Evolutionary conservation across 1,140 invertebrate species (phyloP), one percentile per base, ranked within the genome.

Genomic region (Probaryconus sp.): DNA sequence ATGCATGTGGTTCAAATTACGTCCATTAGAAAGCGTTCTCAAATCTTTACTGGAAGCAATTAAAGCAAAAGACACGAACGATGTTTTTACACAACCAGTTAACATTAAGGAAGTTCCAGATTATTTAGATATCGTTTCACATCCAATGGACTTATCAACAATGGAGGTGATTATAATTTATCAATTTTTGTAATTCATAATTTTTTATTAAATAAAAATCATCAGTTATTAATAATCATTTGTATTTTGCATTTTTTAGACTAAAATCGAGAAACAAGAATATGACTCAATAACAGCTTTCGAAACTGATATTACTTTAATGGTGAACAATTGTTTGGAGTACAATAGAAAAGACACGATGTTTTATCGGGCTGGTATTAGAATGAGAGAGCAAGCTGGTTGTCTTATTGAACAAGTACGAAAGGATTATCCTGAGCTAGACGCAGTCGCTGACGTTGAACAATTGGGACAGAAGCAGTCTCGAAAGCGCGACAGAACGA

Each of bases 61-160:
- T 10, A 91, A 93, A 38, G 89, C 92, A 24, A 92, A 92, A 69
- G 97, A 99, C 85, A 91, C 91, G 13, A 92, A 93, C 51, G 93
- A 96, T 75, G 95, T 98, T 24, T 99, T 99, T 88, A 92, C 92
- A 0, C 94, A 98, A 83, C 97, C 97, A 1, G 97, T 99, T 0
- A 95, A 98, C 81, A 89, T 92, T 5, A 91, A 92, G 45, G 96
- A 98, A 90, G 95, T 98, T 28, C 95, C 95, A 35, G 97, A 98
- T 87, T 99, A 98, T 87, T 91, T 93, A 38, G 93, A 95, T 9
- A 94, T 98, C 48, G 96, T 99, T 0, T 93, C 95, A 53, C 89
- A 95, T 71, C 97, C 98, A 0, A 99, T 99, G 97, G 97, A 99
- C 86, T 90, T 99, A 28, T 94, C 94, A 35, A 98, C 97, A 0